Percentiles rank a stretch among this genome's conserved stretches.
Evolutionary conservation across 2,888 invertebrate genomes (phyloP).

Genomic region (Dilophus febrilis): DNA sequence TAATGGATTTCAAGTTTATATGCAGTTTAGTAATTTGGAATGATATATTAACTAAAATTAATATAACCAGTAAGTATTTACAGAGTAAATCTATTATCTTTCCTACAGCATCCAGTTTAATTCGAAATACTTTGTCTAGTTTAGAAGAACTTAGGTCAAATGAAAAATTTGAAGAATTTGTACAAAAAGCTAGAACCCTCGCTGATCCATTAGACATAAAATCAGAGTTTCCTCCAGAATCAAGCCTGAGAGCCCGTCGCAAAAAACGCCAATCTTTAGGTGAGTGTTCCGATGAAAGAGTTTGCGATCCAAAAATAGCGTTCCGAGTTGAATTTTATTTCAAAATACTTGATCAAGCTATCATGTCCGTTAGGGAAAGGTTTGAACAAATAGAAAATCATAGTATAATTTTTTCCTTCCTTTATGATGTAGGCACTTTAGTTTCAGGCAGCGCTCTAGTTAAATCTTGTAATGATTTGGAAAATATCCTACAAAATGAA

Average conservation of each 20-base stretch:
- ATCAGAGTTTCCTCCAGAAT: slow-evolving; percentile 4
- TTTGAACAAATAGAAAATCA: too few species aligned
- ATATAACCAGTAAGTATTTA: slow-evolving; percentile 4
- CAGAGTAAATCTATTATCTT: not conserved
- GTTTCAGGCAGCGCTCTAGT: too few species aligned
- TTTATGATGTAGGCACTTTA: too few species aligned
- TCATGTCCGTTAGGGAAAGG: too few species aligned
- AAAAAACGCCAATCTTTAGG: not conserved
- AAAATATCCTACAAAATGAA: not conserved
- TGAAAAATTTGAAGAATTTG: too few species aligned
- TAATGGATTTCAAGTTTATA: slow-evolving; percentile 5
- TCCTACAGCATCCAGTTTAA: too few species aligned
- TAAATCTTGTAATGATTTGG: not conserved
- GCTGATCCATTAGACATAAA: slow-evolving; percentile 5
- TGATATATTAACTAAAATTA: not conserved
- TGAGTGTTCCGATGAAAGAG: not conserved
- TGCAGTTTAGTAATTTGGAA: not conserved
- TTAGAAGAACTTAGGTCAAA: too few species aligned
- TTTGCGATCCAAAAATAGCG: slow-evolving; percentile 2
- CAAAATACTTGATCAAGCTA: too few species aligned
- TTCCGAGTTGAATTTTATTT: not conserved
- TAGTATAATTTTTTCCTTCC: too few species aligned
- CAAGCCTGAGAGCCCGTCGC: not conserved
- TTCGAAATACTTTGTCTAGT: too few species aligned
- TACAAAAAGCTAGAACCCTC: slow-evolving; percentile 1